Evolutionary conservation across 2,797 vertebrate genomes (phyloP), one percentile per base, ranked within the genome.

Genomic region (Micropoecilia bifurca): DNA sequence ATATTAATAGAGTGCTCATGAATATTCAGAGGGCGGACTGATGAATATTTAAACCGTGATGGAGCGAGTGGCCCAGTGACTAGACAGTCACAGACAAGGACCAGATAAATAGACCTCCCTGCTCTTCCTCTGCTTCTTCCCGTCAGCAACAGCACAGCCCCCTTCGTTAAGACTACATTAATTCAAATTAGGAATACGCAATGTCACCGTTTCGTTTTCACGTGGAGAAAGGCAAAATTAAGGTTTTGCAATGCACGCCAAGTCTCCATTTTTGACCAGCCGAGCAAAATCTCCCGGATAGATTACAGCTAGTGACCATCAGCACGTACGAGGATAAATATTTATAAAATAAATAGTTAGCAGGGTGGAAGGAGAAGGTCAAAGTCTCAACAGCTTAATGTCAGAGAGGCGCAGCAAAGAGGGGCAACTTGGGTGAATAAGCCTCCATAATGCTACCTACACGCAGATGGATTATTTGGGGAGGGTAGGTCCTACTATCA

Each of bases 1-100:
- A 94, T 94, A 94, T 93, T 93, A 90, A 95, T 85, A 59, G 6
- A 0, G 66, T 7, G 20, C n/a, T 91, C 81, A 92, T 95, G 88
- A 85, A 94, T 94, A 94, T 94, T 93, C 91, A 94, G 84, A 55
- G 41, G 3, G n/a, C 0, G 28, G 74, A 48, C 84, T 86, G 68
- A 92, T 94, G 92, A 93, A 95, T 95, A 94, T 94, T 95, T 95
- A 93, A 95, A 93, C 85, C 30, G 86, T 93, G 93, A 94, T 94
- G 82, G 91, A 94, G 92, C 87, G 82, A 91, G 93, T 87, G 90
- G 92, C 90, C 30, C 74, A 85, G 85, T 84, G 91, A 91, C 86
- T 87, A 91, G 93, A 94, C 92, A 93, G 89, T 87, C 82, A 79
- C 89, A 90, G 94, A 92, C 89, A 89, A 88, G 91, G 89, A 93